Conservation (phyloP, 1,140 invertebrate species). For the Bursaphelenchus mucronatus region DNA sequence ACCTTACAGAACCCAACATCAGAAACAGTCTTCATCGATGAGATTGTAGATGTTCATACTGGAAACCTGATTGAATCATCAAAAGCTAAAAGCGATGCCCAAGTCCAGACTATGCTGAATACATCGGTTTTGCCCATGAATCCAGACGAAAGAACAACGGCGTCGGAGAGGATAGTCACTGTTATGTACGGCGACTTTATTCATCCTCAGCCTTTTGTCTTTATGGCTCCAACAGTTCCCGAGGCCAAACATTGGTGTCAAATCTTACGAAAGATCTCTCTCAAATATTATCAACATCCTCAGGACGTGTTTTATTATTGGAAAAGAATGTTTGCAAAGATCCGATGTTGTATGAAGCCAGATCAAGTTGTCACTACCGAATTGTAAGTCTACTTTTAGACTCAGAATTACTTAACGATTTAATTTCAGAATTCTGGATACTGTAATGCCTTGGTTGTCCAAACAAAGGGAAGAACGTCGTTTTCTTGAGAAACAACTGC, state of each 20-base stretch:
- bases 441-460: conserved; percentile 26
- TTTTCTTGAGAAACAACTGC: conserved; percentile 37
- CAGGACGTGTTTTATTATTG: conserved; percentile 47
- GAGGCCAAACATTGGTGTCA: conserved; percentile 29
- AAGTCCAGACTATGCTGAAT: conserved; percentile 27
- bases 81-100: conserved; percentile 28
- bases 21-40: conserved; percentile 37
- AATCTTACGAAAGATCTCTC: conserved; percentile 30
- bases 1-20: neutral
- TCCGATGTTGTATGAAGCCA: conserved; percentile 19
- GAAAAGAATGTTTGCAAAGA: conserved; percentile 31
- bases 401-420: neutral
- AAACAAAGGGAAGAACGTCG: conserved; percentile 41
- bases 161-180: conserved; percentile 30
- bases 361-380: conserved; percentile 38
- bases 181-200: conserved; percentile 44
- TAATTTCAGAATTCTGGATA: conserved; percentile 25
- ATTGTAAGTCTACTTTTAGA: conserved; percentile 21
- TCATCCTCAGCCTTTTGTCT: conserved; percentile 39
- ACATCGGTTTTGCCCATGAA: conserved; percentile 12
- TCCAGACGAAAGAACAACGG: neutral
- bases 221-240: conserved; percentile 35
- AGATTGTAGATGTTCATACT: conserved; percentile 44
- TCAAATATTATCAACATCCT: conserved; percentile 24
- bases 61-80: conserved; percentile 22